These are phyloP conservation scores for Zoanthus gigantus DNA, from an alignment of 92 coral and sea anemone species.

Conservation along the genomic window DNA sequence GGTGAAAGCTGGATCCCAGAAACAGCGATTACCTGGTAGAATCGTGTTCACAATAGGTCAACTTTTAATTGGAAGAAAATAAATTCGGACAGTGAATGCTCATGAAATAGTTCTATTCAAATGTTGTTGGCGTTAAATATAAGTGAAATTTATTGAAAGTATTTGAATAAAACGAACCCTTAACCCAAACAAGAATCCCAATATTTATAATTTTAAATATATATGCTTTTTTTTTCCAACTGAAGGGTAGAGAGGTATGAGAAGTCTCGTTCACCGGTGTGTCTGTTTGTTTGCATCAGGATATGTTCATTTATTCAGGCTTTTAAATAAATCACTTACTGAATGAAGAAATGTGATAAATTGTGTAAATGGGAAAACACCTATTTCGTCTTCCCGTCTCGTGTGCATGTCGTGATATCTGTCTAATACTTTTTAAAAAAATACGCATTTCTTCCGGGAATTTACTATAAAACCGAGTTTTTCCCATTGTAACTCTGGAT, in stretches of 20 bases:
- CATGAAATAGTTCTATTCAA: background rate
- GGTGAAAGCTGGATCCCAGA: conserved; percentile 28
- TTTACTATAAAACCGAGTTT: background rate
- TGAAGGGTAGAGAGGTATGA: background rate
- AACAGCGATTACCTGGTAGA: background rate
- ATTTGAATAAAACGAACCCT: background rate
- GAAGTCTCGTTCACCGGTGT: background rate
- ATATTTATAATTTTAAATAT: background rate
- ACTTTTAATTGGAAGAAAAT: background rate
- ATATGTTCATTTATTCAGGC: background rate
- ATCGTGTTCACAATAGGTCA: conserved; percentile 24
- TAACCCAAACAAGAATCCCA: conserved; percentile 1
- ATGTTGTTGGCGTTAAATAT: background rate
- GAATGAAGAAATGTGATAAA: background rate
- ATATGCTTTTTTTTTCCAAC: background rate
- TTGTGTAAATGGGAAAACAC: background rate
- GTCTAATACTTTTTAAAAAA: background rate
- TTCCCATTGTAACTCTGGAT: background rate
- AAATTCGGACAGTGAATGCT: background rate
- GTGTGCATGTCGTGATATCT: background rate
- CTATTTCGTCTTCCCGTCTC: background rate
- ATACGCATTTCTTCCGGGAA: background rate
- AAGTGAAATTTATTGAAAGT: background rate
- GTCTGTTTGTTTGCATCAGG: background rate
- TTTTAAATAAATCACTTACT: background rate